Base-by-base conservation (phyloP, 1,140 invertebrate genomes). In the Zaprionus africanus region DNA sequence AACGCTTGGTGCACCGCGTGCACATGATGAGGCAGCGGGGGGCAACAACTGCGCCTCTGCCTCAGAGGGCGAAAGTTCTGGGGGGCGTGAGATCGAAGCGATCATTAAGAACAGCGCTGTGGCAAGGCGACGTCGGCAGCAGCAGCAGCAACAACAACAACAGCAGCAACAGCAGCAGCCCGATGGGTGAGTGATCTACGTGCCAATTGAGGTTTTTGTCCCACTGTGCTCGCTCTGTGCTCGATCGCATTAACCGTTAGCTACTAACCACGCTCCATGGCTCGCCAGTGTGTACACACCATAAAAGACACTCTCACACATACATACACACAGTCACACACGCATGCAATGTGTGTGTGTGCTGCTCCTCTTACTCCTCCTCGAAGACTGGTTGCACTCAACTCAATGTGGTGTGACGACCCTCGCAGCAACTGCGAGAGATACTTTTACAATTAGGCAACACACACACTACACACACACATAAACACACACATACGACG, bases 61-160 rank as follows among this genome's bases (percentile, higher is more conserved):
- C 0, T 94, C 93, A 12, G 94, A 94, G 63, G 93, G 93, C 34
- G 94, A 95, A 76, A 94, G 93, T 67, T 94, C 94, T 0, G 94
- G 94, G 5, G 94, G 94, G 31, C 82, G 93, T n/a, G 95, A 95
- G 79, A 93, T 95, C 34, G 93, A 93, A 53, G 93, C 93, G 43
- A 94, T 95, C 38, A 94, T 95, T 63, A 92, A 93, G 61, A 94
- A 94, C 70, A 94, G 94, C 68, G 93, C 93, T 5, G 85, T 93
- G 15, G 90, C 92, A 15, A 86, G 92, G 61, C 84, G 93, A 51
- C 90, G 93, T 60, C 92, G 85, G 0, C 84, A 88, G 58, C 84
- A 87, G 9, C 82, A 84, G 11, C 81, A 73, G 5, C 81, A 78
- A 4, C 81, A 84, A 0, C 76, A 80, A 19, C 80, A 79, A 3